Conservation (phyloP, 2,888 invertebrate genomes). For the Calliopum simillimum region DNA sequence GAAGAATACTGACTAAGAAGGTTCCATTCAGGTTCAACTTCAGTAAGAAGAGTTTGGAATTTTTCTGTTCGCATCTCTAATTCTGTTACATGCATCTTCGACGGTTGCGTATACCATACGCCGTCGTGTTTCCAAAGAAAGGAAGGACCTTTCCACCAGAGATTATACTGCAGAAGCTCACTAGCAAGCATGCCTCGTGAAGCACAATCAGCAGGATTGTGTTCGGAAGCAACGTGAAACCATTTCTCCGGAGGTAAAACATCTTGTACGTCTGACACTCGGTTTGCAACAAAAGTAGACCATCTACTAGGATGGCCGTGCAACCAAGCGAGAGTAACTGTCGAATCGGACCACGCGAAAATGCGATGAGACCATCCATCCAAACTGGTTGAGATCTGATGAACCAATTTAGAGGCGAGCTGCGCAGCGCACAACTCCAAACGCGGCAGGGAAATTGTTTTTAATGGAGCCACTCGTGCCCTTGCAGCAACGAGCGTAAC, state of each 20-base stretch:
- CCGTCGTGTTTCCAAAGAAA: too few relatives aligned
- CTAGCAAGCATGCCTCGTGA: conserved; percentile 18
- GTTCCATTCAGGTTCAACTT: not conserved
- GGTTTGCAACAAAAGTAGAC: not conserved
- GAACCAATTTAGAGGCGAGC: conserved; percentile 21
- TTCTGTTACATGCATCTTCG: not conserved
- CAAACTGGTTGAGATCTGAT: not conserved
- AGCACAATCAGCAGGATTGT: conserved; percentile 18
- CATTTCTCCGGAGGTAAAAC: too few relatives aligned
- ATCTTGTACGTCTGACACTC: too few relatives aligned
- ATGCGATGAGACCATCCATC: not conserved
- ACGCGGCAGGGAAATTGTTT: conserved; percentile 8
- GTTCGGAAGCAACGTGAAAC: conserved; percentile 5
- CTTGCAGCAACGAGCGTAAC: conserved; percentile 15
- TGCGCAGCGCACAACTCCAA: conserved; percentile 30
- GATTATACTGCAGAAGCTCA: not conserved
- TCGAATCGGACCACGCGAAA: conserved; percentile 10
- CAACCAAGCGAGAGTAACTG: conserved; percentile 26
- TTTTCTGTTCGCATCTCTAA: not conserved
- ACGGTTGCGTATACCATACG: too few relatives aligned
- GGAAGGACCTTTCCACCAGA: conserved; percentile 2
- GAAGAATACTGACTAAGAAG: conserved; percentile 15
- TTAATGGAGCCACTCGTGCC: conserved; percentile 27
- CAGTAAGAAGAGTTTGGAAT: not conserved
- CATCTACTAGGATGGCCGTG: conserved; percentile 22